phyloP scores from a whole-genome alignment of 2,797 vertebrate species.

The Centroberyx gerrardi region DNA sequence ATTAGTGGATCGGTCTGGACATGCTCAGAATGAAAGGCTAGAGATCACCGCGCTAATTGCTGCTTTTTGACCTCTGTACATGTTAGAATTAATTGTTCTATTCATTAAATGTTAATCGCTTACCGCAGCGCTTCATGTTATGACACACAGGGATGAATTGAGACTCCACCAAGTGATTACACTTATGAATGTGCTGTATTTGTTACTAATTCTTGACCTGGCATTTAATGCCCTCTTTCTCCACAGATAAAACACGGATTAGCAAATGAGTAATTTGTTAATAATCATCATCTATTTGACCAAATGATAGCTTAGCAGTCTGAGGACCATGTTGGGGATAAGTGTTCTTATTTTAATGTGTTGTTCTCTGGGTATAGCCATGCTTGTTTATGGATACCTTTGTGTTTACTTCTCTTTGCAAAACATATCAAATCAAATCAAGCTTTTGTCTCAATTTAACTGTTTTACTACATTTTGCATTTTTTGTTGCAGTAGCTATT shows the following conservation, averaged over 20 bases:
- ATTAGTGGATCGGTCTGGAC: slow-evolving; percentile 64
- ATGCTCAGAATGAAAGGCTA: slow-evolving; percentile 40
- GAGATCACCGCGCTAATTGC: slow-evolving; percentile 72
- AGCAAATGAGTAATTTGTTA: background rate
- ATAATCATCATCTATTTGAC: background rate
- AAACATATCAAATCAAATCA: background rate
- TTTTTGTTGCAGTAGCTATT: background rate
- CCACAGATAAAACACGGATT: background rate
- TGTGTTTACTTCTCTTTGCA: slow-evolving; percentile 6
- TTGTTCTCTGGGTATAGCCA: background rate
- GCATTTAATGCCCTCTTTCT: background rate
- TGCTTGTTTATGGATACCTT: background rate
- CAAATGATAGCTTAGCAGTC: background rate
- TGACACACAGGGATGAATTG: slow-evolving; percentile 20
- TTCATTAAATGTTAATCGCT: slow-evolving; percentile 64
- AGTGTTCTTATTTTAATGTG: too few relatives aligned
- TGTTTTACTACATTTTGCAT: background rate
- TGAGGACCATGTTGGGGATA: background rate
- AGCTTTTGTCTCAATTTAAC: background rate
- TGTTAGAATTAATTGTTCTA: slow-evolving; percentile 66
- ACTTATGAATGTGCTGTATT: background rate
- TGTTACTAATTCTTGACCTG: background rate
- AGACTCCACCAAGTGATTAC: slow-evolving; percentile 18
- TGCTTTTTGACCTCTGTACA: slow-evolving; percentile 65
- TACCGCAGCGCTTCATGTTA: slow-evolving; percentile 26